Evolutionary conservation across 2,113 vertebrate genomes (phyloP), one percentile per base, ranked within the genome.

Genomic region (Chloroceryle aenea): DNA sequence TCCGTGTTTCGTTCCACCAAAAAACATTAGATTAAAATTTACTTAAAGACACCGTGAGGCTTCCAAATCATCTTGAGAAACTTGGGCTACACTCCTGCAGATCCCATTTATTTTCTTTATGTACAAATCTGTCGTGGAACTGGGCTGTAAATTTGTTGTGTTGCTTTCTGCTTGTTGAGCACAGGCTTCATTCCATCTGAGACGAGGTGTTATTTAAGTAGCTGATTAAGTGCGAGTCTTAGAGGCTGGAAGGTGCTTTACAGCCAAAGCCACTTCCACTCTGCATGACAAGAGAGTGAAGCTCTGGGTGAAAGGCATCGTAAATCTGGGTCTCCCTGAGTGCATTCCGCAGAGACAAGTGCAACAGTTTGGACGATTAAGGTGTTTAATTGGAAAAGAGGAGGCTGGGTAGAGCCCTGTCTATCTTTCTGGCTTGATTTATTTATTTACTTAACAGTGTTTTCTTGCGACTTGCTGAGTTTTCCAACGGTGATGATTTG

Each of bases 131-230:
- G 20, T 2, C 9, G 89, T 50, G 22, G 52, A 63, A 19, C 23
- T 1, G 23, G 30, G 45, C 40, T 89, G 61, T 15, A 82, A 87
- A 50, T 47, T 80, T 79, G 58, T 32, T 19, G 82, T 71, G 90
- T 42, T 58, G 63, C 30, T 86, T 82, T 76, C 34, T 66, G 92
- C 83, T 85, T 22, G 78, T 77, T 76, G 82, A 76, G 86, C 78
- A 63, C 53, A 34, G 78, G 14, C 74, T 93, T 86, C 59, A 8
- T 80, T 78, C 64, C 66, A 14, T 56, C 48, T 19, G 68, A 8
- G 20, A 8, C 7, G 19, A 10, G 29, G 32, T 7, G n/a, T 47
- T 80, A 20, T 43, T 90, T 74, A 66, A 73, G 56, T 2, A 53
- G 84, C 59, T 88, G 96, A 63, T 93, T 7, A 63, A 85, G 16